Evolutionary conservation across 2,113 vertebrate species (phyloP), one percentile per base, ranked within the genome.

Genomic region (Chrysemys picta): DNA sequence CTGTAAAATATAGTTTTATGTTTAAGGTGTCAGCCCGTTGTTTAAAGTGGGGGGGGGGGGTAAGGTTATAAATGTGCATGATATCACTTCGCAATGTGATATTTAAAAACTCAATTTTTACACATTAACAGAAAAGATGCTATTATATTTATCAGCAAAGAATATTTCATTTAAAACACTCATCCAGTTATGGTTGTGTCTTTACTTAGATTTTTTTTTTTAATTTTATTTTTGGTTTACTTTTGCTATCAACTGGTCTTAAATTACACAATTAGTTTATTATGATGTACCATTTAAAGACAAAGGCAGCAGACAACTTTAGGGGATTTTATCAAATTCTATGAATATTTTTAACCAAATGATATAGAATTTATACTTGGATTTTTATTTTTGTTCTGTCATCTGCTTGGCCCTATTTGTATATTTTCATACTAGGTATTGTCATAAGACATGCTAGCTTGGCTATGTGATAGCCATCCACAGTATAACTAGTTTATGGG

Each of bases 41-140:
- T 96, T 95, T 96, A 95, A 96, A 90, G 92, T 4, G 22, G 54
- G 24, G 27, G 11, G 45, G 45, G 45, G 94, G 91, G 93, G 91
- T 50, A 96, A 87, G 94, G 94, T 95, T 97, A 92, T 80, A 87
- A 90, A 95, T 95, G 89, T 93, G 93, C 93, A 95, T 96, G 93
- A 29, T 59, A 80, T 29, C 69, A 53, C 78, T 89, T 83, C 69
- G 16, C 16, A 62, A 52, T 47, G 45, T 27, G 21, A 79, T 95
- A 88, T 95, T 96, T 82, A 95, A 96, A 88, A 10, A 69, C 82
- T 94, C 38, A 89, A 83, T 95, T 96, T 96, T 92, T 1, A 0
- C 84, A 35, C 2, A 5, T 83, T 91, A 88, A 52, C 80, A 82
- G 11, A 85, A 82, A 91, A 94, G 84, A 52, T 82, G 81, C 69